Conservation (phyloP, 2,888 invertebrate species). For the Drosophila kanekoi region DNA sequence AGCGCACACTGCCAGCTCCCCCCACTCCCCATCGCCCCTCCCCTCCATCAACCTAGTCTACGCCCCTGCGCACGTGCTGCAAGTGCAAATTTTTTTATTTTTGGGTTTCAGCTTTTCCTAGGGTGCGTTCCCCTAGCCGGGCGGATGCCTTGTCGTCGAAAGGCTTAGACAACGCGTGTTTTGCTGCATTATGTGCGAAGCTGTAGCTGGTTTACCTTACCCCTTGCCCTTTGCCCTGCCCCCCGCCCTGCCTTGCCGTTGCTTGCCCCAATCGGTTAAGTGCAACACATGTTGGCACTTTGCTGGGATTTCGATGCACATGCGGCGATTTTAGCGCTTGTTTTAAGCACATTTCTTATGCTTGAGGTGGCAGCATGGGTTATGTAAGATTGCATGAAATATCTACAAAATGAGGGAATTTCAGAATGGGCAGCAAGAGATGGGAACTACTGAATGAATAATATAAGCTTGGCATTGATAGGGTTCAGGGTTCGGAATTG, state of each 20-base stretch:
- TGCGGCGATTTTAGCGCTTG: constrained; percentile 50
- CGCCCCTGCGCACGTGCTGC: constrained; percentile 53
- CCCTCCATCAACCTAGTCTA: not conserved
- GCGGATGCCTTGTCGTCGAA: constrained; percentile 51
- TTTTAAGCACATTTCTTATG: constrained; percentile 37
- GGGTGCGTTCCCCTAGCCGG: constrained; percentile 40
- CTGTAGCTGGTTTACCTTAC: constrained; percentile 8
- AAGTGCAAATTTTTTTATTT: constrained; percentile 48
- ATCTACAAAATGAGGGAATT: constrained; percentile 1
- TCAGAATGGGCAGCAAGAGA: not conserved
- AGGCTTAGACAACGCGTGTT: constrained; percentile 65
- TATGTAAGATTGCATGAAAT: constrained; percentile 15
- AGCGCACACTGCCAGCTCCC: constrained; percentile 42
- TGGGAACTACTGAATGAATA: not conserved
- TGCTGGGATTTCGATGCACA: constrained; percentile 67
- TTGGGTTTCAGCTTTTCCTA: constrained; percentile 30
- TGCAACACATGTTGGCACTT: constrained; percentile 80
- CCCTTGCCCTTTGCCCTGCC: constrained; percentile 3
- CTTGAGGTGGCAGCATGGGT: constrained; percentile 9
- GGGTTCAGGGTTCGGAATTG: no score
- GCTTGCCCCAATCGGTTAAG: constrained; percentile 57
- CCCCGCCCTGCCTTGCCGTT: not conserved
- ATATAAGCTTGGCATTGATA: no score
- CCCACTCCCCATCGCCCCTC: constrained; percentile 5
- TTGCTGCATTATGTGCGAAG: constrained; percentile 36